Evolutionary conservation across 2,888 invertebrate species (phyloP).

Genomic region (Dichetophora obliterata): DNA sequence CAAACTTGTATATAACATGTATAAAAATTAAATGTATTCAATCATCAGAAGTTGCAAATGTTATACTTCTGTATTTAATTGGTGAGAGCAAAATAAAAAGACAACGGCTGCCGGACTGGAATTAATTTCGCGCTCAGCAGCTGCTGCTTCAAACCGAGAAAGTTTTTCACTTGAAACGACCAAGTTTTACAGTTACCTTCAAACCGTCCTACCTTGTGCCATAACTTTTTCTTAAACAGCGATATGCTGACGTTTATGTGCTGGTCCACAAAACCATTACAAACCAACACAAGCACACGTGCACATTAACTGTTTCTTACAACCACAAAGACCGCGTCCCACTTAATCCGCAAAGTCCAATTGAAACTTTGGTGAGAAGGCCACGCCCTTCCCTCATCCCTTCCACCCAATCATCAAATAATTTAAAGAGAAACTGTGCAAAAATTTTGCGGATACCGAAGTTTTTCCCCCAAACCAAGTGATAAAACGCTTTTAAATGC

Average conservation of each 20-base stretch:
- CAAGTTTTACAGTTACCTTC: slow-evolving; percentile 19
- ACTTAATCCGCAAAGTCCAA: slow-evolving; percentile 54
- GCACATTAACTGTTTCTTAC: not conserved
- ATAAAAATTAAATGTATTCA: too few relatives aligned
- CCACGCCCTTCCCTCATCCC: too few relatives aligned
- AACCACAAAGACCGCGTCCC: slow-evolving; percentile 40
- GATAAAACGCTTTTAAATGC: slow-evolving; percentile 4
- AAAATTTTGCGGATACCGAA: not conserved
- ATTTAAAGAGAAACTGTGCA: too few relatives aligned
- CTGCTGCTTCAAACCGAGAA: slow-evolving; percentile 37
- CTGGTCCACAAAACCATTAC: not conserved
- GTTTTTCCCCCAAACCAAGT: not conserved
- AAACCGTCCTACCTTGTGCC: slow-evolving; percentile 1
- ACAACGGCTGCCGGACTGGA: slow-evolving; percentile 19
- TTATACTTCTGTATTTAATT: not conserved
- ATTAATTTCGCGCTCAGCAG: slow-evolving; percentile 40
- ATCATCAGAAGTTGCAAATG: too few relatives aligned
- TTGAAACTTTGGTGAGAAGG: slow-evolving; percentile 45
- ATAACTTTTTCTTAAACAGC: slow-evolving; percentile 5
- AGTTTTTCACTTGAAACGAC: slow-evolving; percentile 16
- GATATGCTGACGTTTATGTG: not conserved
- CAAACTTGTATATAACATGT: too few relatives aligned
- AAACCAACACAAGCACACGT: not conserved
- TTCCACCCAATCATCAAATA: not conserved
- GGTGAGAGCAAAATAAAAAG: slow-evolving; percentile 16